A percentile compares a stretch with the other conserved stretches of the same genome.
Conservation (phyloP, 2,888 invertebrate species). For the Apotomis betuletana region DNA sequence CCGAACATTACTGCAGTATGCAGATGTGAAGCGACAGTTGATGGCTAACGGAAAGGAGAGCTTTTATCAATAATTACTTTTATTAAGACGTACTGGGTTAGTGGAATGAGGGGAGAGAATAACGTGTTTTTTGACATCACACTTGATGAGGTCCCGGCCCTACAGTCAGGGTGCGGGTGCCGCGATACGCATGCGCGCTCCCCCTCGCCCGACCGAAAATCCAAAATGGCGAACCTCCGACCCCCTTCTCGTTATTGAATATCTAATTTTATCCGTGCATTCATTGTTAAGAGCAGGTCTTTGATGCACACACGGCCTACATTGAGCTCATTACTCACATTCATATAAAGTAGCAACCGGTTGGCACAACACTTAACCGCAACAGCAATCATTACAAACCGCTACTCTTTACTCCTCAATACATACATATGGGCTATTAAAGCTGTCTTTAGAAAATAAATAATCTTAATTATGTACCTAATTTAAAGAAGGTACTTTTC, state of each 20-base stretch:
- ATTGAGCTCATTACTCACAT: slow-evolving; percentile 50
- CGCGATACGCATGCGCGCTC: slow-evolving; percentile 73
- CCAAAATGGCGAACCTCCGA: slow-evolving; percentile 80
- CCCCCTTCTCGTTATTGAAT: slow-evolving; percentile 81
- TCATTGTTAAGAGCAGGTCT: slow-evolving; percentile 62
- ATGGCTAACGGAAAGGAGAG: slow-evolving; percentile 54
- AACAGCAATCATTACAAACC: neutral
- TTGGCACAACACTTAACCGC: neutral
- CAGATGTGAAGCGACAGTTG: slow-evolving; percentile 39
- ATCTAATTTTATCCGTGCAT: slow-evolving; percentile 82
- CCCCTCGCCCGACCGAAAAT: slow-evolving; percentile 72
- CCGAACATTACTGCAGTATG: slow-evolving; percentile 39
- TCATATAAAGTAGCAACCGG: neutral
- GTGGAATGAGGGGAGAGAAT: slow-evolving; percentile 79
- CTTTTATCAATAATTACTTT: slow-evolving; percentile 65
- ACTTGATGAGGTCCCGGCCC: slow-evolving; percentile 75
- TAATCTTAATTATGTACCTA: no score
- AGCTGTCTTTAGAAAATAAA: no score
- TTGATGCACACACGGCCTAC: slow-evolving; percentile 59
- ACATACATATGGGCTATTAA: neutral
- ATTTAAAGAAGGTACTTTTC: no score
- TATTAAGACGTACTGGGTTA: slow-evolving; percentile 79
- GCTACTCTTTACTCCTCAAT: neutral
- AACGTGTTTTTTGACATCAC: slow-evolving; percentile 82
- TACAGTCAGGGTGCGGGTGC: slow-evolving; percentile 76